phyloP scores from a whole-genome alignment of 2,888 invertebrate genomes.

The Yponomeuta sedellus region DNA sequence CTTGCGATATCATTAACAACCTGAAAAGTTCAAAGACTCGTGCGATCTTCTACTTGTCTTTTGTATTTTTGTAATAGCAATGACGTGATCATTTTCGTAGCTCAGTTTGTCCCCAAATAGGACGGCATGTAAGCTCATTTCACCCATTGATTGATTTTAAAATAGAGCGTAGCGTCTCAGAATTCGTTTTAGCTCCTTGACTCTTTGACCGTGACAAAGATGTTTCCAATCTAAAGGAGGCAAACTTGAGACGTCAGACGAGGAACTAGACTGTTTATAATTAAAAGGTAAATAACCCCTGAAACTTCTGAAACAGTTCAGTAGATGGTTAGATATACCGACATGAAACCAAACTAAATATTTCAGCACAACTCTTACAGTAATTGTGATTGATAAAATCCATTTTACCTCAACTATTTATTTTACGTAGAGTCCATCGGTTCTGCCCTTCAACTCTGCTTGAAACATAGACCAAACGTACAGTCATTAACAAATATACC shows the following conservation, averaged over 20 bases:
- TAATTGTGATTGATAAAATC: background rate
- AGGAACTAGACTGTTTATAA: background rate
- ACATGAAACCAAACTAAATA: background rate
- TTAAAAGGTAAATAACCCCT: too few relatives aligned
- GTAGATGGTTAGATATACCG: background rate
- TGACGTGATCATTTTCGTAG: too few relatives aligned
- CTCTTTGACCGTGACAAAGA: background rate
- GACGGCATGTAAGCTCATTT: background rate
- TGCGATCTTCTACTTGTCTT: too few relatives aligned
- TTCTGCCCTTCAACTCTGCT: slow-evolving; percentile 3
- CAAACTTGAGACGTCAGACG: background rate
- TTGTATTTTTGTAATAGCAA: too few relatives aligned
- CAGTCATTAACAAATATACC: background rate
- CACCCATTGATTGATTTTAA: background rate
- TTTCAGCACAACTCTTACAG: background rate
- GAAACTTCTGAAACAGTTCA: too few relatives aligned
- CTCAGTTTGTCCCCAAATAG: background rate
- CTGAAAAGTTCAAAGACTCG: too few relatives aligned
- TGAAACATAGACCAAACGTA: background rate
- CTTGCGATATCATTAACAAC: too few relatives aligned
- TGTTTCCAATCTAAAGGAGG: background rate
- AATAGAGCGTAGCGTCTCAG: background rate
- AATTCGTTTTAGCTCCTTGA: background rate
- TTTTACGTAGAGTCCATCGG: slow-evolving; percentile 3
- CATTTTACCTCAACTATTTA: background rate